phyloP scores from a whole-genome alignment of 1,140 invertebrate genomes.

The Drosophila bocki region DNA sequence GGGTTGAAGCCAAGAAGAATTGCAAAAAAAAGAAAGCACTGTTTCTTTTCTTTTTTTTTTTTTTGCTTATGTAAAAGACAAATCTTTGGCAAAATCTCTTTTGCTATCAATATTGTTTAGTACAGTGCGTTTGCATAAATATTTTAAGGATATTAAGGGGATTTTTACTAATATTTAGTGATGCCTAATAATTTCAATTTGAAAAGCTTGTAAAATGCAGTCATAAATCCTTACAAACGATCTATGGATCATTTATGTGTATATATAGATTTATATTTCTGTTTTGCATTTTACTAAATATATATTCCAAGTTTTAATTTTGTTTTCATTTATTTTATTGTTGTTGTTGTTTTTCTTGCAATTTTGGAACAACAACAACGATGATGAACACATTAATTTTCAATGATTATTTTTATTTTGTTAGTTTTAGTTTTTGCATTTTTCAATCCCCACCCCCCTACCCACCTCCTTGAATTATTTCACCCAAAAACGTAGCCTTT shows the following conservation, averaged over 20 bases:
- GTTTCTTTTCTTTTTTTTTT: background rate
- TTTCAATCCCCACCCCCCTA: slow-evolving; percentile 8
- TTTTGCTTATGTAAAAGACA: slow-evolving; percentile 54
- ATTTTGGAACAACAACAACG: slow-evolving; percentile 62
- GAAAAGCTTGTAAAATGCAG: background rate
- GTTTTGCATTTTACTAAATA: slow-evolving; percentile 1
- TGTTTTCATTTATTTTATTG: slow-evolving; percentile 1
- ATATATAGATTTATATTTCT: background rate
- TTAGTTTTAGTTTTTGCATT: slow-evolving; percentile 74
- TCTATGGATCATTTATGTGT: slow-evolving; percentile 15
- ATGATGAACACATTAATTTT: slow-evolving; percentile 63
- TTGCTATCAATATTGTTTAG: no score
- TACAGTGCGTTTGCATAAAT: slow-evolving; percentile 1
- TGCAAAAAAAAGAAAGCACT: slow-evolving; percentile 13
- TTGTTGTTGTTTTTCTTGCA: slow-evolving; percentile 11
- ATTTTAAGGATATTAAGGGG: background rate
- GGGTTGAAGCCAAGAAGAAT: slow-evolving; percentile 49
- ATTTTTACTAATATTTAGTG: background rate
- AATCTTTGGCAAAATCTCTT: background rate
- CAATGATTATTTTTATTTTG: slow-evolving; percentile 80
- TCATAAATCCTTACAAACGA: background rate
- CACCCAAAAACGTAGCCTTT: slow-evolving; percentile 23
- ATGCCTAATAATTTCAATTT: background rate
- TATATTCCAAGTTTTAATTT: background rate
- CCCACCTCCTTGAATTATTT: background rate